Percentiles rank a stretch among this genome's conserved stretches.
These are phyloP conservation scores for Lophochroa leadbeateri DNA, from an alignment of 2,113 vertebrate species.

Conservation along the genomic window DNA sequence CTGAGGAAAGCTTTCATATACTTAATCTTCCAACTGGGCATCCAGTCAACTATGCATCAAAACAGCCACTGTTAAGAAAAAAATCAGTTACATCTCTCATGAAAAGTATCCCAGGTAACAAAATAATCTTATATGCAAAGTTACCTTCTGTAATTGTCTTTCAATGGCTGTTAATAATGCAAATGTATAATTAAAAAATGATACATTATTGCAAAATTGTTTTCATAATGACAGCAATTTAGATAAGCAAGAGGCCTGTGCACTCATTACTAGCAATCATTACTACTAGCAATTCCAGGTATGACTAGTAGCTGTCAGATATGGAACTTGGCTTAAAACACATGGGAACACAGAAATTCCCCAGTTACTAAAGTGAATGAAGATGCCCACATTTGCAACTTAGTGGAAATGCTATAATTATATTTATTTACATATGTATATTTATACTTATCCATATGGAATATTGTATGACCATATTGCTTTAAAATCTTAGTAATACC, in stretches of 20 bases:
- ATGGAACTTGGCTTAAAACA: constrained; percentile 30
- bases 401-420: neutral
- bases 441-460: neutral
- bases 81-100: constrained; percentile 54
- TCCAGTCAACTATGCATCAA: constrained; percentile 76
- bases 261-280: neutral
- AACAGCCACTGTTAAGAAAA: constrained; percentile 49
- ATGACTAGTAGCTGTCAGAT: constrained; percentile 25
- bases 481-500: neutral
- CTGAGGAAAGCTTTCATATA: constrained; percentile 68
- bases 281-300: neutral
- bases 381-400: neutral
- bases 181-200: constrained; percentile 57
- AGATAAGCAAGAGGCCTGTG: constrained; percentile 13
- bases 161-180: constrained; percentile 82
- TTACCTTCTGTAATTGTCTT: constrained; percentile 77
- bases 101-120: constrained; percentile 68
- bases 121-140: constrained; percentile 66
- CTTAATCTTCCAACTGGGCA: constrained; percentile 72
- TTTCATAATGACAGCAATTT: constrained; percentile 43
- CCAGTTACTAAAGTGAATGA: neutral
- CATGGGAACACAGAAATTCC: neutral
- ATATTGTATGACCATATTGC: neutral
- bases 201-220: constrained; percentile 20
- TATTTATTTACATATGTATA: neutral